Base-by-base conservation (phyloP, 2,113 vertebrate genomes). In the Tautogolabrus adspersus region DNA sequence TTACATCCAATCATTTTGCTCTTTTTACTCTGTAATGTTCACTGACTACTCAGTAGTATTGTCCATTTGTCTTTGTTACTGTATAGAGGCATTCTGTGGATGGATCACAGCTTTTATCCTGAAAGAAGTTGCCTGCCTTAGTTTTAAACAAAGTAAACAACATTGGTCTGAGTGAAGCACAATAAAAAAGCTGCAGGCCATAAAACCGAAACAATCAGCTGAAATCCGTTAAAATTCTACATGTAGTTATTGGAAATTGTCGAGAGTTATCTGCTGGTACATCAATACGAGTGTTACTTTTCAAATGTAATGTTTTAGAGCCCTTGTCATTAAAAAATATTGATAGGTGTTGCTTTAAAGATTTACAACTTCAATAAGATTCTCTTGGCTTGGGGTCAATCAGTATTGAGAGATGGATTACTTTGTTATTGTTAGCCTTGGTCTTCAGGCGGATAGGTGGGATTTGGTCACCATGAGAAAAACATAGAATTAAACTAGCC, bases 401-500 rank as follows among this genome's bases (percentile, higher is more conserved):
- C 47, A 51, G 19, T 19, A 51, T 9, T 8, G 3, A 19, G 6
- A 26, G 3, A 26, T 10, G 0, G 10, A 62, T 44, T 47, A 18
- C 37, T 7, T 5, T 12, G 9, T 42, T 34, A 6, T n/a, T 46
- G 55, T 34, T 34, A 34, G 42, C 46, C 47, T 34, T 37, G 15
- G 52, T 68, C 8, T 57, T 61, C 30, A 34, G 30, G 26, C 3
- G 26, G 26, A 6, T 40, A 10, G 1, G 9, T 42, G 8, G 40
- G 10, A 10, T 42, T 68, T 56, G 12, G 9, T 26, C 3, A 21
- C 15, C 23, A 0, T 18, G 7, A 30, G 11, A 12, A 34, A 42
- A 42, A 75, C 10, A 58, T 0, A 49, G 42, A 69, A 64, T 26
- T 64, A 46, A 18, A 68, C 15, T 56, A 68, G 18, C 26, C 47